phyloP scores from a whole-genome alignment of 2,888 invertebrate genomes.

The Tetramorium bicarinatum region DNA sequence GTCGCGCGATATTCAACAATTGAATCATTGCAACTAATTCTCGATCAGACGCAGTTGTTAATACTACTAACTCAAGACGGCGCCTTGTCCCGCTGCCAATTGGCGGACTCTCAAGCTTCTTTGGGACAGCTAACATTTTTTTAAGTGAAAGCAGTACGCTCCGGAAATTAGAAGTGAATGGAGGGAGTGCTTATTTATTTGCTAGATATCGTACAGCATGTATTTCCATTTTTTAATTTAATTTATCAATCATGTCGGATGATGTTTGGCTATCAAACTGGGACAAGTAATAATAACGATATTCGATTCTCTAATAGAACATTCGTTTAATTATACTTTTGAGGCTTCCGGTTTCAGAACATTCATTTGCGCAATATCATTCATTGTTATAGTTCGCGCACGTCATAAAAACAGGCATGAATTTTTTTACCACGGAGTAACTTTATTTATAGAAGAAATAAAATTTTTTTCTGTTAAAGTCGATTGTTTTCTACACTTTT shows the following conservation, averaged over 20 bases:
- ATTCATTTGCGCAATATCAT: slow-evolving; percentile 2
- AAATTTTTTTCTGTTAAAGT: not conserved
- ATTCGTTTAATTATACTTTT: slow-evolving; percentile 1
- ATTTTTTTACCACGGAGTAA: not conserved
- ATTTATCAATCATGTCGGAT: not conserved
- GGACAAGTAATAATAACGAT: not conserved
- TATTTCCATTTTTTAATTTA: not conserved
- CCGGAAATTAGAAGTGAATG: slow-evolving; percentile 24
- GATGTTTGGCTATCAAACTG: not conserved
- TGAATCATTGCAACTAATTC: not conserved
- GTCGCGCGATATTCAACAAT: slow-evolving; percentile 18
- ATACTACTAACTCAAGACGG: slow-evolving; percentile 41
- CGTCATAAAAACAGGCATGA: not conserved
- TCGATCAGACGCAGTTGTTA: slow-evolving; percentile 41
- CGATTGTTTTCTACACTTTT: not conserved
- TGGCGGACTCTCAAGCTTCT: slow-evolving; percentile 55
- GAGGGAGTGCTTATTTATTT: not conserved
- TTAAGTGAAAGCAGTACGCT: slow-evolving; percentile 25
- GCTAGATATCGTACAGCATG: not conserved
- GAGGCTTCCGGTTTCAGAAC: not conserved
- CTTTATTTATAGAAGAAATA: slow-evolving; percentile 5
- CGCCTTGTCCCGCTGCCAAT: slow-evolving; percentile 52
- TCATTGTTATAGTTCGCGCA: not conserved
- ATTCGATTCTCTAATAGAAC: slow-evolving; percentile 1
- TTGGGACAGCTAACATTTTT: slow-evolving; percentile 26